Conservation (phyloP, 2,113 vertebrate genomes). For the Mesocricetus auratus region DNA sequence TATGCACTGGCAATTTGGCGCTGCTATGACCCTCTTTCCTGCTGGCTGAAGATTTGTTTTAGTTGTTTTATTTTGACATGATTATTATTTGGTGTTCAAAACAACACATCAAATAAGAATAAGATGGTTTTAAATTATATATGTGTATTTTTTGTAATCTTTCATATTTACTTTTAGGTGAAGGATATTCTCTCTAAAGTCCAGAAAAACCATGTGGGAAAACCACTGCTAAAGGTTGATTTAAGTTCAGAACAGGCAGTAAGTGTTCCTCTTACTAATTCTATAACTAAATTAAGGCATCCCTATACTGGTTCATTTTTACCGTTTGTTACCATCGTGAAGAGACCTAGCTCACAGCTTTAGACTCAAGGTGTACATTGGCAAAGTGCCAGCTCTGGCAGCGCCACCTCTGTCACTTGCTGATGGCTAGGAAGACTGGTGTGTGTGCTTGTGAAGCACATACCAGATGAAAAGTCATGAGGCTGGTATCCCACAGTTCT, state of each 20-base stretch:
- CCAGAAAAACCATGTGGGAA: slow-evolving; percentile 88
- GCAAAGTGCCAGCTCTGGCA: background rate
- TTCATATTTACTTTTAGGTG: slow-evolving; percentile 87
- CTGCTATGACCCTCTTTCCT: slow-evolving; percentile 18
- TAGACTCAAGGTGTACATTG: background rate
- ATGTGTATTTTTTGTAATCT: slow-evolving; percentile 8
- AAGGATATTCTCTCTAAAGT: slow-evolving; percentile 89
- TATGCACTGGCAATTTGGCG: background rate
- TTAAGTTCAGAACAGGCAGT: slow-evolving; percentile 93
- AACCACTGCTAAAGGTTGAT: slow-evolving; percentile 90
- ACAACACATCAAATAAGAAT: slow-evolving; percentile 19
- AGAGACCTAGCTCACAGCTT: background rate
- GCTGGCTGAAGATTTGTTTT: background rate
- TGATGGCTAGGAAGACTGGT: background rate
- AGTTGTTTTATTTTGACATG: slow-evolving; percentile 31
- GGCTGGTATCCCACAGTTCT: background rate
- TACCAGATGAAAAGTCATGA: background rate
- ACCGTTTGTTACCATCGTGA: background rate
- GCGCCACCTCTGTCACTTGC: background rate
- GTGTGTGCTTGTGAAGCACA: background rate
- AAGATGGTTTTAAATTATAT: slow-evolving; percentile 50
- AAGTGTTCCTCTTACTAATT: slow-evolving; percentile 53
- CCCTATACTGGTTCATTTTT: background rate
- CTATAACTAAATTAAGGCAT: slow-evolving; percentile 62
- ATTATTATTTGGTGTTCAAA: slow-evolving; percentile 54